phyloP scores from a whole-genome alignment of 2,113 vertebrate species.

The Tyrannus savana region DNA sequence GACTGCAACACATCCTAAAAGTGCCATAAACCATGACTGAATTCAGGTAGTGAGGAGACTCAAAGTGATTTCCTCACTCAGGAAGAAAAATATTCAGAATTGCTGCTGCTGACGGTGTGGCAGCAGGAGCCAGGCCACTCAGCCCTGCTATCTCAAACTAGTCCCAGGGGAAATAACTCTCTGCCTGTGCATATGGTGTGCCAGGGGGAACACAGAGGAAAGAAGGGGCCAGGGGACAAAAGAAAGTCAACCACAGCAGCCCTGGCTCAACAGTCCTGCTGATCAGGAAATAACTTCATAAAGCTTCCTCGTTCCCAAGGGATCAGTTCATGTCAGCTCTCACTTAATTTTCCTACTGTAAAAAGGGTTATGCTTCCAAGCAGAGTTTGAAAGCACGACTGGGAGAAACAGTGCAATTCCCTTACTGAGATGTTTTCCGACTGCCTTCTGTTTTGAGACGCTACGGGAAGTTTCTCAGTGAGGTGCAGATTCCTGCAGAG shows the following conservation, averaged over 20 bases:
- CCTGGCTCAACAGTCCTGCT: not conserved
- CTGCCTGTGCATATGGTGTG: fast-evolving
- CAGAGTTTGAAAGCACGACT: not conserved
- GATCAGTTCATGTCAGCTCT: not conserved
- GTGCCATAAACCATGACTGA: not conserved
- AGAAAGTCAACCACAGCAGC: not conserved
- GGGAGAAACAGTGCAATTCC: not conserved
- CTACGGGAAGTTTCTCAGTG: not conserved
- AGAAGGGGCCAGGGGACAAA: not conserved
- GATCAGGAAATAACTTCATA: not conserved
- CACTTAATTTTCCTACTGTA: not conserved
- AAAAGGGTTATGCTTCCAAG: not conserved
- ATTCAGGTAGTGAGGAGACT: not conserved
- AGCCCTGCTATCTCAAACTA: too few relatives aligned
- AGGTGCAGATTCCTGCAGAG: fast-evolving
- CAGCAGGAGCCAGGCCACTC: not conserved
- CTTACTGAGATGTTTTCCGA: not conserved
- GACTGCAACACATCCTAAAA: not conserved
- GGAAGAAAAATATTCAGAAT: not conserved
- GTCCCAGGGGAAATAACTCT: not conserved
- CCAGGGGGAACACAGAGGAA: fast-evolving
- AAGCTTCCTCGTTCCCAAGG: not conserved
- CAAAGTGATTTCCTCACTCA: not conserved
- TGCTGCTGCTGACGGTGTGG: fast-evolving
- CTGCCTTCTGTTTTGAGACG: not conserved